These are phyloP conservation scores for Volucella inanis DNA, from an alignment of 2,888 invertebrate species.

Conservation along the genomic window DNA sequence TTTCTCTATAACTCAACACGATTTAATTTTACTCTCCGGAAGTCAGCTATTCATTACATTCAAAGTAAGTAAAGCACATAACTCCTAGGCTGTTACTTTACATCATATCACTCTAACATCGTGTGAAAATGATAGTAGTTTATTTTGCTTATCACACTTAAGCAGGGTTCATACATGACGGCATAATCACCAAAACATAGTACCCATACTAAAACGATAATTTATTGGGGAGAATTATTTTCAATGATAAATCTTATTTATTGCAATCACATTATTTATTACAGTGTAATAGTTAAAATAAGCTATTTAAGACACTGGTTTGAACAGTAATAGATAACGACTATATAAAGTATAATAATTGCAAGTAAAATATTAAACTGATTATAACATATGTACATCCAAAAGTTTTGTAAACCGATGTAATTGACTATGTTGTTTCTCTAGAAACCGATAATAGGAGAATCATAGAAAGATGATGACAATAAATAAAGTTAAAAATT, in stretches of 20 bases:
- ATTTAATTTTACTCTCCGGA: slow-evolving; percentile 56
- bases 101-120: slow-evolving; percentile 17
- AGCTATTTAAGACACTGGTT: slow-evolving; percentile 42
- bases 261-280: slow-evolving; percentile 32
- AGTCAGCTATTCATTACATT: slow-evolving; percentile 60
- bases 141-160: slow-evolving; percentile 61
- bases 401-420: too few species aligned
- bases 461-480: too few species aligned
- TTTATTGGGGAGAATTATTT: slow-evolving; percentile 64
- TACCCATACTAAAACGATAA: slow-evolving; percentile 51
- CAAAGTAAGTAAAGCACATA: slow-evolving; percentile 40
- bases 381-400: too few species aligned
- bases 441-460: too few species aligned
- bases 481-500: too few species aligned
- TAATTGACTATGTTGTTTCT: too few species aligned
- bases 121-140: slow-evolving; percentile 22
- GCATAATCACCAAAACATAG: slow-evolving; percentile 52
- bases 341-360: too few species aligned
- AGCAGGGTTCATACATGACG: slow-evolving; percentile 46
- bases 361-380: too few species aligned
- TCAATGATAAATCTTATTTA: slow-evolving; percentile 56
- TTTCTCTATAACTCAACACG: slow-evolving; percentile 47
- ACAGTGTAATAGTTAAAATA: slow-evolving; percentile 37
- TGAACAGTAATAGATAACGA: neutral
- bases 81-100: neutral